These are phyloP conservation scores for Mixornis gularis DNA, from an alignment of 2,113 vertebrate species.

Conservation along the genomic window DNA sequence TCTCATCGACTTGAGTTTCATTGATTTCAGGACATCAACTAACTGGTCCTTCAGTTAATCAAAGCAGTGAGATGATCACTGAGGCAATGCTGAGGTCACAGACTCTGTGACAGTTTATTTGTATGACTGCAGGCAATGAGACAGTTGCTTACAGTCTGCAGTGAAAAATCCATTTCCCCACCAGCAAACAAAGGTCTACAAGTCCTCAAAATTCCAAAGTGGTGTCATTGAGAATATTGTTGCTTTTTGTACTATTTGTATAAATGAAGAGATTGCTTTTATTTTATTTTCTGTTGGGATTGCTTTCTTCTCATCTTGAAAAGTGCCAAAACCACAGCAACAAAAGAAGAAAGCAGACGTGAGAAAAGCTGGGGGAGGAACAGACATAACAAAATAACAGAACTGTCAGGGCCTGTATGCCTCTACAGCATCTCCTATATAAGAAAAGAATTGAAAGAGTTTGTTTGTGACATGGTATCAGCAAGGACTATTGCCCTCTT, in stretches of 20 bases:
- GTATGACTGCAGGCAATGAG: neutral
- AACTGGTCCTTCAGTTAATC: neutral
- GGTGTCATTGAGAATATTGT: neutral
- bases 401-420: accelerated
- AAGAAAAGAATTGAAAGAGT: neutral
- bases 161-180: neutral
- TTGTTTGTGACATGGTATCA: neutral
- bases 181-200: neutral
- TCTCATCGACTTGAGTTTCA: neutral
- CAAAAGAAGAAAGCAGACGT: neutral
- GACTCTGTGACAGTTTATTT: neutral
- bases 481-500: neutral
- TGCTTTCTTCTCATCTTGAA: neutral
- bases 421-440: neutral
- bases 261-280: neutral
- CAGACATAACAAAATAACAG: neutral
- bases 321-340: neutral
- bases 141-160: neutral
- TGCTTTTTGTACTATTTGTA: neutral
- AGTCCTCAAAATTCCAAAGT: neutral
- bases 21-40: neutral
- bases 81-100: accelerated
- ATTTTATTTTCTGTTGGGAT: neutral
- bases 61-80: neutral
- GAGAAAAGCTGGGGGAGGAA: neutral